Evolutionary conservation across 2,888 invertebrate genomes (phyloP).

Genomic region (Harpagoxenus sublaevis): DNA sequence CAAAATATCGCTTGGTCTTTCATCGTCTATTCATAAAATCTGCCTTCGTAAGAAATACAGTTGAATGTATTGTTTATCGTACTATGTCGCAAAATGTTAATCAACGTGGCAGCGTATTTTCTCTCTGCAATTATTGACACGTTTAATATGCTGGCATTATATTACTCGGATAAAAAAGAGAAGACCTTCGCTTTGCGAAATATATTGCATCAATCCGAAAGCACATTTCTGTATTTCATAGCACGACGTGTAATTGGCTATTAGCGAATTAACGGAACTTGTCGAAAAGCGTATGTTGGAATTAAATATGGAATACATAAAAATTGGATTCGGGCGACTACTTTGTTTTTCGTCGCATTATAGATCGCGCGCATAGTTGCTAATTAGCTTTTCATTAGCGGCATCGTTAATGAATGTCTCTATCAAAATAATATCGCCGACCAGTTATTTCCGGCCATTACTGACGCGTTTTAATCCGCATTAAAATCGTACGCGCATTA

Average conservation of each 20-base stretch:
- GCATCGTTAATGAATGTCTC: slow-evolving; percentile 31
- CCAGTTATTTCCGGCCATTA: slow-evolving; percentile 22
- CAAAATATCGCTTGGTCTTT: slow-evolving; percentile 84
- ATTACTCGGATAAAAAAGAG: slow-evolving; percentile 10
- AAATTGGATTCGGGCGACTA: neutral
- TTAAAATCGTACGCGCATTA: slow-evolving; percentile 43
- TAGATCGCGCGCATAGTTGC: slow-evolving; percentile 25
- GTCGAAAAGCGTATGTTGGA: neutral
- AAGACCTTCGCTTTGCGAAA: neutral
- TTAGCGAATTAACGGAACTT: slow-evolving; percentile 36
- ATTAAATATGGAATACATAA: slow-evolving; percentile 35
- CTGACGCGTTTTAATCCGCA: slow-evolving; percentile 38
- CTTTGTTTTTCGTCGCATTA: neutral
- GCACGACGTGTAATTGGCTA: slow-evolving; percentile 23
- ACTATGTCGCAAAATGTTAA: neutral
- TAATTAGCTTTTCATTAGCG: slow-evolving; percentile 49
- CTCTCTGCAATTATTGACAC: neutral
- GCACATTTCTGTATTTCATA: neutral
- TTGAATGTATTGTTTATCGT: neutral
- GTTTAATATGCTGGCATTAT: slow-evolving; percentile 23
- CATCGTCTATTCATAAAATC: slow-evolving; percentile 1
- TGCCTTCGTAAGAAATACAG: neutral
- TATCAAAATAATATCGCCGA: slow-evolving; percentile 23
- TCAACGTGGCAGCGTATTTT: neutral
- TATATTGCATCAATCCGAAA: neutral